Evolutionary conservation across 2,113 vertebrate genomes (phyloP).

Genomic region (Hystrix cristata): DNA sequence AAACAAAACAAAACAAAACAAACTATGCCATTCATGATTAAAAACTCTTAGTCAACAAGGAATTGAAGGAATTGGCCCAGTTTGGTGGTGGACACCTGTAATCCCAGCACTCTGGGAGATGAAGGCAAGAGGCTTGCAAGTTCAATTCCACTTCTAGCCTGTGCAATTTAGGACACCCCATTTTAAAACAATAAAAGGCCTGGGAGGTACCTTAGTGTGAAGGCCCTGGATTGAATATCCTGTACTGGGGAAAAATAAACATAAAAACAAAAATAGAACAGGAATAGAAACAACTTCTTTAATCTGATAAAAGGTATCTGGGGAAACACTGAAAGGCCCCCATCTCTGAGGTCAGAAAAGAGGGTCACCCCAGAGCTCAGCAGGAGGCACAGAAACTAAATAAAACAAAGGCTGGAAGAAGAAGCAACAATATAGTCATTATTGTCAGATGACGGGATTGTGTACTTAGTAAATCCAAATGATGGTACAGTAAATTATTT

Average conservation of each 20-base stretch:
- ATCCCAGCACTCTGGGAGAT: neutral
- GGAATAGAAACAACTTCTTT: neutral
- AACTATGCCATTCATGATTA: neutral
- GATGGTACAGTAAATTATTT: neutral
- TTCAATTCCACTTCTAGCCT: neutral
- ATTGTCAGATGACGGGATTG: neutral
- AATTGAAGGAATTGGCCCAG: neutral
- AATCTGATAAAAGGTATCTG: neutral
- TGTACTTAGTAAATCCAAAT: neutral
- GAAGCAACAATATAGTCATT: neutral
- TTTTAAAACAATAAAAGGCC: neutral
- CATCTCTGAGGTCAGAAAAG: neutral
- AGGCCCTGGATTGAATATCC: neutral
- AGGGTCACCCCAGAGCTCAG: neutral
- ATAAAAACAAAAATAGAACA: neutral
- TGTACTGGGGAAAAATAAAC: neutral
- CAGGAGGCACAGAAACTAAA: neutral
- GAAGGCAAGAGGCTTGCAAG: neutral
- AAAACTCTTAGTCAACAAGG: neutral
- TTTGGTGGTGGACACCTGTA: neutral
- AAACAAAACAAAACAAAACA: no score
- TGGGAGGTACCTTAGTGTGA: neutral
- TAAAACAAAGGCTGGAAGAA: neutral
- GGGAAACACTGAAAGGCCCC: neutral
- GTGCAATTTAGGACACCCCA: neutral